Percentiles rank a stretch among this genome's conserved stretches.
phyloP scores from a whole-genome alignment of 1,140 invertebrate genomes.

The Rhizoglyphus robini region DNA sequence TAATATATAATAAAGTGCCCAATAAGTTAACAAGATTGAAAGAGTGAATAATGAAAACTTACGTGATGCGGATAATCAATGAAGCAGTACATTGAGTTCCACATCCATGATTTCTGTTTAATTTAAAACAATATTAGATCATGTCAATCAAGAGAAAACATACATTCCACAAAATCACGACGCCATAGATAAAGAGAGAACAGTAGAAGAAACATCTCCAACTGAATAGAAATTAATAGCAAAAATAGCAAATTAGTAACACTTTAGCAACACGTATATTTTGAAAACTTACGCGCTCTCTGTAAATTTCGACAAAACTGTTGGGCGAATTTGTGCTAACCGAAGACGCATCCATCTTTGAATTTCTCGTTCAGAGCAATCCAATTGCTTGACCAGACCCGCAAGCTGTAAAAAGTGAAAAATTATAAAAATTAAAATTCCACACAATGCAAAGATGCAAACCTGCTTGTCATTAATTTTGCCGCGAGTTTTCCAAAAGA shows the following conservation, averaged over 20 bases:
- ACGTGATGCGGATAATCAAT: conserved; percentile 47
- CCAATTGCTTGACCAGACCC: conserved; percentile 65
- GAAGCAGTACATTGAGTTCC: conserved; percentile 82
- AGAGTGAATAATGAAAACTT: conserved; percentile 31
- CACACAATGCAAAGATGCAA: not conserved
- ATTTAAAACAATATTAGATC: conserved; percentile 22
- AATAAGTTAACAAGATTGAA: too few relatives aligned
- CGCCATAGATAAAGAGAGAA: conserved; percentile 64
- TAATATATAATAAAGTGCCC: too few relatives aligned
- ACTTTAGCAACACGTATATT: too few relatives aligned
- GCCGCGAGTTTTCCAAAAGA: conserved; percentile 22
- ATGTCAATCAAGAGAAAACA: conserved; percentile 25
- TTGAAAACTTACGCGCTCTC: conserved; percentile 53
- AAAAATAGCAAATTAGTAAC: conserved; percentile 12
- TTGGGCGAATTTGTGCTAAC: conserved; percentile 64
- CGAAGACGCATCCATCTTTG: conserved; percentile 76
- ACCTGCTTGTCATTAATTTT: conserved; percentile 26
- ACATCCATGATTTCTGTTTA: conserved; percentile 69
- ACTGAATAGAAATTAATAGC: conserved; percentile 34
- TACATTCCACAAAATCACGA: conserved; percentile 65
- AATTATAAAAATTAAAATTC: conserved; percentile 20
- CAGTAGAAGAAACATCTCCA: conserved; percentile 81
- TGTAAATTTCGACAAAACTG: conserved; percentile 76
- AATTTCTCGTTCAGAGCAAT: conserved; percentile 70
- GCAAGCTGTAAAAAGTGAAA: conserved; percentile 38